Conservation (phyloP, 2,113 vertebrate species). For the Mesoclemmys tuberculata region DNA sequence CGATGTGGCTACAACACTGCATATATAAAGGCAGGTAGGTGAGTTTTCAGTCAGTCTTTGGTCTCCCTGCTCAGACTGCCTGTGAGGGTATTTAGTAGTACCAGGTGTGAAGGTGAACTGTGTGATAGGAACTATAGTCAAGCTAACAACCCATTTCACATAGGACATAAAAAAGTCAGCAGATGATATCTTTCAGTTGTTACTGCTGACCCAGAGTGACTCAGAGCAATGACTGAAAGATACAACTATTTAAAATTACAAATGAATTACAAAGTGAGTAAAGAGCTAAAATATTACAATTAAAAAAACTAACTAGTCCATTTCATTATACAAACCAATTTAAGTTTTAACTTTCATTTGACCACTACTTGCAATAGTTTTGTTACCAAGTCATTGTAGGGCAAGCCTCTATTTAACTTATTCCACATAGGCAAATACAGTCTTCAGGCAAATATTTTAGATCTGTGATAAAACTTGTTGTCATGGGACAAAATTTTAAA, state of each 20-base stretch:
- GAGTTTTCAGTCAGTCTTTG: background rate
- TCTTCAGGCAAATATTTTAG: constrained; percentile 12
- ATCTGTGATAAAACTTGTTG: background rate
- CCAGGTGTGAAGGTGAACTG: background rate
- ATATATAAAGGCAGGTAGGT: background rate
- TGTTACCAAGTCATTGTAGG: background rate
- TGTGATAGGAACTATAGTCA: background rate
- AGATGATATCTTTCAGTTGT: background rate
- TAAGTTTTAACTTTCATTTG: background rate
- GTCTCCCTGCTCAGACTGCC: background rate
- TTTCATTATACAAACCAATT: background rate
- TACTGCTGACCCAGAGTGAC: background rate
- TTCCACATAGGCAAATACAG: background rate
- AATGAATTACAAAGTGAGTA: background rate
- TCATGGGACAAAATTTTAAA: background rate
- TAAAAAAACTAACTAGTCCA: background rate
- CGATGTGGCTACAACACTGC: too few species aligned
- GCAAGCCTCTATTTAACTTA: background rate
- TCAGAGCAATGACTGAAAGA: background rate
- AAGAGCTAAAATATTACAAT: background rate
- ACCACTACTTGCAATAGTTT: background rate
- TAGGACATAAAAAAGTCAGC: background rate
- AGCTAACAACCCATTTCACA: background rate
- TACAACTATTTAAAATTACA: background rate
- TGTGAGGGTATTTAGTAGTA: background rate